Conservation (phyloP, 1,140 invertebrate species). For the Teleopsis dalmanni region DNA sequence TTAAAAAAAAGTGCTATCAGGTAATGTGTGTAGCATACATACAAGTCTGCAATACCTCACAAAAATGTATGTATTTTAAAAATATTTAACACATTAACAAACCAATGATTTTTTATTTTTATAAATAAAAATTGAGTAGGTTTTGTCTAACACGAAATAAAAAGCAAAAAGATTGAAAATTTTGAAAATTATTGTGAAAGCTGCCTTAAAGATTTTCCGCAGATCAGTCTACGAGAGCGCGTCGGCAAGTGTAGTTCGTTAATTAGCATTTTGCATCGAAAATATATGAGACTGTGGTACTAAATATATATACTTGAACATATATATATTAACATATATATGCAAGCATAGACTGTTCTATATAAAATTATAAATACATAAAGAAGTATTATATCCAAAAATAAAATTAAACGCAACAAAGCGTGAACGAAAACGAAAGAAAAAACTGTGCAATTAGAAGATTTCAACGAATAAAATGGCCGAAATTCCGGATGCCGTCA, state of each 20-base stretch:
- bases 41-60: too few species aligned
- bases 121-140: too few species aligned
- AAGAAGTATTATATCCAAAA: not conserved
- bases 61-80: too few species aligned
- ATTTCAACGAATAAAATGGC: slow-evolving; percentile 25
- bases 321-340: not conserved
- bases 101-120: too few species aligned
- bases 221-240: slow-evolving; percentile 38
- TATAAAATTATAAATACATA: slow-evolving; percentile 12
- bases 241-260: slow-evolving; percentile 26
- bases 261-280: slow-evolving; percentile 17
- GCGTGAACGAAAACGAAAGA: not conserved
- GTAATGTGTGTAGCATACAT: too few species aligned
- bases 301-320: slow-evolving; percentile 3
- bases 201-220: not conserved
- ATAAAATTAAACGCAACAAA: not conserved
- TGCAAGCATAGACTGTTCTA: too few species aligned
- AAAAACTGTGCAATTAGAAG: not conserved
- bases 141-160: too few species aligned
- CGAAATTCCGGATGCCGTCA: slow-evolving; percentile 64
- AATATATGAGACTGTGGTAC: slow-evolving; percentile 35
- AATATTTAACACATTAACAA: too few species aligned
- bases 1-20: too few species aligned
- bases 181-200: too few species aligned
- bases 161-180: too few species aligned